Percentiles rank a stretch among this genome's conserved stretches.
Conservation (phyloP, 2,888 invertebrate genomes). For the Margaritifera margaritifera region DNA sequence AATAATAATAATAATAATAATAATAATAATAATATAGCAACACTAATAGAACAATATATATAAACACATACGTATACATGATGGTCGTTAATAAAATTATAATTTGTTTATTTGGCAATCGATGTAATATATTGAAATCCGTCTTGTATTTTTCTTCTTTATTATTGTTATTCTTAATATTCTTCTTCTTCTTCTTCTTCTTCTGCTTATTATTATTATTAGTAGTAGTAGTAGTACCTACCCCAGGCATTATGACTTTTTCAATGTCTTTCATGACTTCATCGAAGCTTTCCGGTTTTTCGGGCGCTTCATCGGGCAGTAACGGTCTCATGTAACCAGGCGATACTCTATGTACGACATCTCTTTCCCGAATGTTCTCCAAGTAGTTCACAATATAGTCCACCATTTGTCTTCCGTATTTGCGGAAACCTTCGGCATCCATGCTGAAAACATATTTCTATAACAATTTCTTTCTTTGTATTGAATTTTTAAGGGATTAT, state of each 20-base stretch:
- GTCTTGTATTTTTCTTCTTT: too few relatives aligned
- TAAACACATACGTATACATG: too few relatives aligned
- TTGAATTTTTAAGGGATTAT: too few relatives aligned
- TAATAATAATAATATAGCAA: too few relatives aligned
- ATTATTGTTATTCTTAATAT: conserved; percentile 4
- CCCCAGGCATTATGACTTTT: conserved; percentile 61
- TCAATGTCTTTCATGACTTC: conserved; percentile 59
- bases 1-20: too few relatives aligned
- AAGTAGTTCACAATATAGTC: conserved; percentile 64
- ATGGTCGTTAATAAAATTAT: too few relatives aligned
- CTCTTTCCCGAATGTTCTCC: conserved; percentile 53
- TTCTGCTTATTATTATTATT: not conserved
- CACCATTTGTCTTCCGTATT: conserved; percentile 60
- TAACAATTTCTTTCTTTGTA: too few relatives aligned
- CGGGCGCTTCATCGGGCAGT: conserved; percentile 61
- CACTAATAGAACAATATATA: too few relatives aligned
- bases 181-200: not conserved
- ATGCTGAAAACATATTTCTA: conserved; percentile 25
- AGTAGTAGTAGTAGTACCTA: conserved; percentile 25
- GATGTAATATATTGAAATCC: too few relatives aligned
- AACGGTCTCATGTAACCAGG: conserved; percentile 58
- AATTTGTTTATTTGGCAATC: too few relatives aligned
- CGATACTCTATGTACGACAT: conserved; percentile 52
- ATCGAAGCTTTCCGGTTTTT: conserved; percentile 54
- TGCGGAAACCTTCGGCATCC: conserved; percentile 58